Percentiles rank a stretch among this genome's conserved stretches.
Conservation (phyloP, 2,113 vertebrate species). For the Nansenia antarctica region DNA sequence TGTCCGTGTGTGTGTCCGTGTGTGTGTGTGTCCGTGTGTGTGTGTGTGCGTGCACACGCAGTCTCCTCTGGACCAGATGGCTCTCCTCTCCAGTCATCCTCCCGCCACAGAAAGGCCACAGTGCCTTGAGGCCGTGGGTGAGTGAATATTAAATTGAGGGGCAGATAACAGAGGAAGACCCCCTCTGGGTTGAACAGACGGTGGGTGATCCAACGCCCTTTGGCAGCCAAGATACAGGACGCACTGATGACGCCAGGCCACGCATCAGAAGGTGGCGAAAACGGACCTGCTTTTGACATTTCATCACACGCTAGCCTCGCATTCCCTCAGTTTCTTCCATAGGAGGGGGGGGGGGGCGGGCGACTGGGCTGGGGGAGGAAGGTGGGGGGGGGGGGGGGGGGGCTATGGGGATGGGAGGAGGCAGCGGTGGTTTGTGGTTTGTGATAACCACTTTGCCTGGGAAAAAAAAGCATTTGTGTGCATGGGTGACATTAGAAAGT, state of each 20-base stretch:
- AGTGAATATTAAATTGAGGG: conserved; percentile 47
- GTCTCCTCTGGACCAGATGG: conserved; percentile 4
- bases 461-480: conserved; percentile 8
- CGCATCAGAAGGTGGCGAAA: conserved; percentile 44
- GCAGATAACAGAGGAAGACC: conserved; percentile 39
- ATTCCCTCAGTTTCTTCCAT: not conserved
- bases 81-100: not conserved
- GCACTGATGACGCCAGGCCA: conserved; percentile 7
- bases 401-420: not conserved
- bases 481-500: conserved; percentile 45
- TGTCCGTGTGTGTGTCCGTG: too few species aligned
- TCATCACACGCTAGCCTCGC: conserved; percentile 4
- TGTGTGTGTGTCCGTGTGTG: not conserved
- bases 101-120: conserved; percentile 41
- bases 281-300: conserved; percentile 50
- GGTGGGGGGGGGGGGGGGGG: too few species aligned
- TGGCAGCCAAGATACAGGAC: conserved; percentile 16
- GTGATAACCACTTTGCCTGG: conserved; percentile 16
- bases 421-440: too few species aligned
- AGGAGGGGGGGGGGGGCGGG: not conserved
- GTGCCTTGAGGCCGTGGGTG: conserved; percentile 20
- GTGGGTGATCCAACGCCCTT: conserved; percentile 39
- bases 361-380: too few species aligned
- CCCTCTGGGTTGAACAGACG: conserved; percentile 40
- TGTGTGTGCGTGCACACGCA: not conserved